These are phyloP conservation scores for Busseola fusca DNA, from an alignment of 2,888 invertebrate genomes.

Conservation along the genomic window DNA sequence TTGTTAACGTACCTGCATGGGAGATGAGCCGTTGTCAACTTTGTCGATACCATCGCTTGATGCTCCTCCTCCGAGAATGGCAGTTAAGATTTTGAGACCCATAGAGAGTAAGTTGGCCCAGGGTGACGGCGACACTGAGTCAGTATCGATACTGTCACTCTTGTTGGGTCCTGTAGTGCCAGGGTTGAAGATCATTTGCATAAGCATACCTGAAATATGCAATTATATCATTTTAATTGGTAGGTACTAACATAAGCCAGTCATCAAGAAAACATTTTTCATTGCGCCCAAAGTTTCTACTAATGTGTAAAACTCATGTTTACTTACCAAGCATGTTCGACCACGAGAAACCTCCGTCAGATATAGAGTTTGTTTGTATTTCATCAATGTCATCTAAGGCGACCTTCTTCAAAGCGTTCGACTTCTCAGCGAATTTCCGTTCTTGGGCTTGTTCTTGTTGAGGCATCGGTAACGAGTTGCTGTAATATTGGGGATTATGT, in stretches of 20 bases:
- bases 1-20: constrained; percentile 93
- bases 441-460: constrained; percentile 86
- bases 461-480: constrained; percentile 80
- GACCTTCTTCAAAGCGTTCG: constrained; percentile 96
- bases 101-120: constrained; percentile 96
- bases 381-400: constrained; percentile 94
- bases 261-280: not conserved
- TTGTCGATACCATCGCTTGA: constrained; percentile 96
- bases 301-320: constrained; percentile 2
- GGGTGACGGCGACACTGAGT: constrained; percentile 92
- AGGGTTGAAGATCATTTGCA: constrained; percentile 95
- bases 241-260: not conserved
- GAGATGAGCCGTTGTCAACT: constrained; percentile 95
- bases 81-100: constrained; percentile 95
- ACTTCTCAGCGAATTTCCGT: constrained; percentile 96
- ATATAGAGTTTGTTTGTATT: constrained; percentile 94
- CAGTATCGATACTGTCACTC: constrained; percentile 93
- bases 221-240: not conserved
- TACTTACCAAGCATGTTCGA: constrained; percentile 93
- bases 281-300: not conserved
- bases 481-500: constrained; percentile 85
- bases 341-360: constrained; percentile 95
- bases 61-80: constrained; percentile 93
- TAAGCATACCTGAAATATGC: constrained; percentile 83
- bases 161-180: constrained; percentile 93